Conservation (phyloP, 1,140 invertebrate genomes). For the Magallana ariakensis region DNA sequence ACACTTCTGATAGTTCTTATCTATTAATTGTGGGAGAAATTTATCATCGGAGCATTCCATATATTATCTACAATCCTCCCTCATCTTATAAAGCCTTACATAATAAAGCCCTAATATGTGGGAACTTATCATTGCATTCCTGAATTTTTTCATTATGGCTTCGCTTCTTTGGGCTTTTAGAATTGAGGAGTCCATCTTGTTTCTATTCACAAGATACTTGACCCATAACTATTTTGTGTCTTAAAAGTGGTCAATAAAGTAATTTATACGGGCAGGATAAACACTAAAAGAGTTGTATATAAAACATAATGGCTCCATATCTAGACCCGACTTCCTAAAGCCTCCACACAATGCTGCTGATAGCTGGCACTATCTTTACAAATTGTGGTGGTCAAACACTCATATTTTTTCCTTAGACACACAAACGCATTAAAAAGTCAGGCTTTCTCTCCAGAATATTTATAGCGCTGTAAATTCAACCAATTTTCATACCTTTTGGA, state of each 20-base stretch:
- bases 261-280: slow-evolving; percentile 13
- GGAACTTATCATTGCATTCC: background rate
- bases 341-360: background rate
- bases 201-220: slow-evolving; percentile 2
- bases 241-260: background rate
- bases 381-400: background rate
- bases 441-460: slow-evolving; percentile 10
- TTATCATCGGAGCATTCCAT: background rate
- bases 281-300: slow-evolving; percentile 14
- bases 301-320: slow-evolving; percentile 11
- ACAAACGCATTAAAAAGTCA: slow-evolving; percentile 34
- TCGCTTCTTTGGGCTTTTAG: too few species aligned
- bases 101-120: background rate
- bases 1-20: background rate
- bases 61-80: background rate
- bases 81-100: background rate
- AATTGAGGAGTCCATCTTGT: background rate
- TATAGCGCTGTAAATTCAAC: background rate
- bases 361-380: background rate
- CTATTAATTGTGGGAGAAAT: slow-evolving; percentile 9
- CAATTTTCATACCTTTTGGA: slow-evolving; percentile 19
- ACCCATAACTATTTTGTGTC: background rate
- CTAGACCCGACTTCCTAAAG: background rate
- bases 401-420: slow-evolving; percentile 32
- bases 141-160: too few species aligned